Evolutionary conservation across 2,113 vertebrate species (phyloP).

Genomic region (Gobius niger): DNA sequence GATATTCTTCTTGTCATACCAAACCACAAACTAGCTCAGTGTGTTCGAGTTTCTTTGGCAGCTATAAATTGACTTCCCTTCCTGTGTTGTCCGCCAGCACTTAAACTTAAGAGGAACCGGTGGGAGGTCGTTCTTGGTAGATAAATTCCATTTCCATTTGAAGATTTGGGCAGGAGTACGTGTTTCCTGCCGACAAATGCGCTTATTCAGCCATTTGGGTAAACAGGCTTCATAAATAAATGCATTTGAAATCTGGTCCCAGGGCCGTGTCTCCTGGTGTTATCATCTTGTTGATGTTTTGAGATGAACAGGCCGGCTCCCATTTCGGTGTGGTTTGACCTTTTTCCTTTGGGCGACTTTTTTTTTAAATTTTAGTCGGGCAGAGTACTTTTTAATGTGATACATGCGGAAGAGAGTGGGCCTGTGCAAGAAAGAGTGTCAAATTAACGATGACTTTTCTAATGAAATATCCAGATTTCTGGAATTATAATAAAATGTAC

Average conservation of each 20-base stretch:
- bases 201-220: constrained; percentile 25
- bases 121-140: constrained; percentile 55
- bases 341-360: too few species aligned
- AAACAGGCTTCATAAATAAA: constrained; percentile 27
- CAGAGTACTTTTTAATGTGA: not conserved
- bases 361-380: too few species aligned
- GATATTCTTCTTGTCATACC: constrained; percentile 20
- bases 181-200: constrained; percentile 34
- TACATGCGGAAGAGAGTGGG: constrained; percentile 16
- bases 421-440: constrained; percentile 4
- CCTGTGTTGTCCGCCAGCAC: constrained; percentile 39
- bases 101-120: constrained; percentile 24
- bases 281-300: constrained; percentile 19
- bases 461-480: not conserved
- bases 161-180: constrained; percentile 46
- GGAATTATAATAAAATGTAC: too few species aligned
- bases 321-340: constrained; percentile 1
- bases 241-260: constrained; percentile 1
- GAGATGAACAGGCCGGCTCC: constrained; percentile 2
- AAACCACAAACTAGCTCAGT: constrained; percentile 46
- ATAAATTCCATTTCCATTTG: constrained; percentile 49
- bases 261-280: constrained; percentile 11
- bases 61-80: constrained; percentile 10
- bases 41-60: constrained; percentile 45
- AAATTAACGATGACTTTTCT: not conserved